Base-by-base conservation (phyloP, 2,797 vertebrate species). In the Danio choprae region DNA sequence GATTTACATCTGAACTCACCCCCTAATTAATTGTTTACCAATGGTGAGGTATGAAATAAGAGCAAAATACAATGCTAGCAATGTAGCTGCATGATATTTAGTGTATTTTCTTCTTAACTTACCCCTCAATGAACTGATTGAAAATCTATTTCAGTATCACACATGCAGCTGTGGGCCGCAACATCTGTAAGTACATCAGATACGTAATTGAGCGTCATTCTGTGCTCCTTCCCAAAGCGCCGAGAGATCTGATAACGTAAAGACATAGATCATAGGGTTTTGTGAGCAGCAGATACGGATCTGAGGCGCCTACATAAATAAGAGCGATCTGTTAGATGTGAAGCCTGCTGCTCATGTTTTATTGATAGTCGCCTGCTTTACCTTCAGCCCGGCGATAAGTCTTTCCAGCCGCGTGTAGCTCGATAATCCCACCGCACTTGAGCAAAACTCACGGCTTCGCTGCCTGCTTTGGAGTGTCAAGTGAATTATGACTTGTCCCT, bases 221-320 rank as follows among this genome's bases (percentile, higher is more conserved):
- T 38, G 53, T 58, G 46, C 36, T 64, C 60, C 38, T 50, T 48
- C 29, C 56, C 29, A 60, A 53, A 46, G 48, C 81, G 78, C 75
- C 48, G 15, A 51, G 53, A 84, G 83, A 86, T 88, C 84, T 78
- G 87, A 88, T 86, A 77, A 46, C 53, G 64, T 53, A 22, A 80
- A 82, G 81, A 69, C 68, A 79, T 83, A 70, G 79, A 86, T 86
- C 84, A 86, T 22, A 63, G 65, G 70, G 67, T 81, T 84, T 78
- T 79, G 76, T 73, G 79, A 75, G 55, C 65, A 6, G 18, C 79
- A 74, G 85, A 85, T 85, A 81, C 63, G 65, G 77, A 83, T 84
- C 84, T 78, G 62, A 76, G 71, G 64, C 7, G 4, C 63, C 58
- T 71, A 75, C 64, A 78, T 84, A 75, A 85, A 87, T 78, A 84